Base-by-base conservation (phyloP, 2,797 vertebrate genomes). In the Eleutherodactylus coqui region DNA sequence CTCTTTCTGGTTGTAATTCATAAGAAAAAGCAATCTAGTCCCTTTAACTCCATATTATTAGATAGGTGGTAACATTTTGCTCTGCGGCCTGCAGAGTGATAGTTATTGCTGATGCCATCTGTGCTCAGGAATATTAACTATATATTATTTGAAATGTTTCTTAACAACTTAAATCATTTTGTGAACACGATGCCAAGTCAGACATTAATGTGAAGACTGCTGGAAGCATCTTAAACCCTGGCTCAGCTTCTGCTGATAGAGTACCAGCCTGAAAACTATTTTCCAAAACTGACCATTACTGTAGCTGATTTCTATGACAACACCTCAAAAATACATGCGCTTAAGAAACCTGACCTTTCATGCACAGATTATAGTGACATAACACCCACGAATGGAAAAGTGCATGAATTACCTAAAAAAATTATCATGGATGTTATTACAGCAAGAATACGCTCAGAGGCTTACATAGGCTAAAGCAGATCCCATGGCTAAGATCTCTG, bases 91-190 rank as follows among this genome's bases (percentile, higher is more conserved):
- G 36, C 49, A 47, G 19, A 49, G 45, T 27, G n/a, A 77, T 53
- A 3, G 45, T 34, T 36, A 24, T 55, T n/a, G 1, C 75, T 38
- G 24, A 58, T n/a, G 21, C 34, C 11, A 78, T 55, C 51, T 78
- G 75, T 78, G 49, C 49, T 38, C 6, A 17, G 19, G 36, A 41
- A 78, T 58, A 29, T 38, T 38, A 38, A 34, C 45, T 51, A 75
- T 75, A 75, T 51, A 75, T 32, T 64, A 51, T 51, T 19, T 49
- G 16, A 51, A 51, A 75, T 64, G 60, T 41, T 70, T 70, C 21
- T 69, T 58, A 21, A 21, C 51, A 38, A n/a, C 32, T 53, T 19
- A 55, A 47, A 3, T 21, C 47, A 77, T 55, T 55, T 10, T 77
- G 75, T 4, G 2, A 16, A 19, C 38, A 38, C 34, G 32, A 21